Conservation (phyloP, 1,140 invertebrate genomes). For the Maconellicoccus hirsutus region DNA sequence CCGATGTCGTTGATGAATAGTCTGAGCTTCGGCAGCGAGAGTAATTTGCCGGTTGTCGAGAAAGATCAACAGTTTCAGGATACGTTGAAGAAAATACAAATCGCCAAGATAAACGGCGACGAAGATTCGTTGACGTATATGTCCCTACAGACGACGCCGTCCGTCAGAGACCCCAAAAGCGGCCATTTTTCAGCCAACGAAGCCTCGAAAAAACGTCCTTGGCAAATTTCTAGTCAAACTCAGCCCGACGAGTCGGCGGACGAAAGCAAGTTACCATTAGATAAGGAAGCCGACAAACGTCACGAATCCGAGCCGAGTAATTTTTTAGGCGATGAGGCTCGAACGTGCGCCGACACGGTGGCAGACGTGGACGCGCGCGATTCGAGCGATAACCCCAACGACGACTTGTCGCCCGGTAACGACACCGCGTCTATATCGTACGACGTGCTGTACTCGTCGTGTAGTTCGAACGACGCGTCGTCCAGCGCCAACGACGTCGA, state of each 20-base stretch:
- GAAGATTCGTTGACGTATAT: constrained; percentile 26
- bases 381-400: background rate
- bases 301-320: background rate
- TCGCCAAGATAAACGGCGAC: constrained; percentile 29
- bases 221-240: constrained; percentile 26
- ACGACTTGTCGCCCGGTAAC: background rate
- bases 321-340: constrained; percentile 1
- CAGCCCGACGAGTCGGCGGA: no score
- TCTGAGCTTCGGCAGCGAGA: constrained; percentile 41
- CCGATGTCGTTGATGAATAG: constrained; percentile 27
- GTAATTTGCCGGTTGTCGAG: constrained; percentile 40
- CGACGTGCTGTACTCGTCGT: background rate
- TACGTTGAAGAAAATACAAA: constrained; percentile 41
- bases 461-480: background rate
- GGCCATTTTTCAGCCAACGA: constrained; percentile 34
- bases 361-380: background rate
- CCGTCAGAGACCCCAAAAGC: background rate
- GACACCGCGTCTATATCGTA: background rate
- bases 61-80: constrained; percentile 44
- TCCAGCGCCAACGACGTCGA: background rate
- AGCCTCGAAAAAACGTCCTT: constrained; percentile 33
- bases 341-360: background rate
- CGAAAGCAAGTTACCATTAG: background rate
- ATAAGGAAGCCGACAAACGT: background rate
- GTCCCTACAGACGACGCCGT: constrained; percentile 23